Evolutionary conservation across 1,140 invertebrate species (phyloP), one percentile per base, ranked within the genome.

Genomic region (Meteorus sp.): DNA sequence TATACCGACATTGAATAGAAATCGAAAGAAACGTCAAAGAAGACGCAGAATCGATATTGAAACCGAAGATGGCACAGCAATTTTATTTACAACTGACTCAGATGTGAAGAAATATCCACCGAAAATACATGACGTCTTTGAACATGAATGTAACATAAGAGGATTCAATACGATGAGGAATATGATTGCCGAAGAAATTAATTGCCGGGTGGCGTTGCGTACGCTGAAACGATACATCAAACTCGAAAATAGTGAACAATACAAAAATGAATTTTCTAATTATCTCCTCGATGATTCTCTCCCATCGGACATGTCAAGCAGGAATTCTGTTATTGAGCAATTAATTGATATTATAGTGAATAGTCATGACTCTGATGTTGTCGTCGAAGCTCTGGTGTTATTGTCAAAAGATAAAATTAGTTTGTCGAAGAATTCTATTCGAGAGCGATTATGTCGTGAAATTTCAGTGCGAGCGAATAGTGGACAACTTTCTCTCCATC

Each of bases 401-500:
- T 60, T 85, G 8, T 64, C 67, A 22, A 75, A 74, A 41, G 81
- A 77, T 29, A 65, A 53, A 17, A 63, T 77, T 17, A 81, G 75
- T 44, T 64, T 68, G 2, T 31, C 75, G 19, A 81, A 75, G 68
- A 82, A 82, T 53, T 60, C 72, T 8, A 83, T 84, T 62, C 81
- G 82, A 63, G 75, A 84, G 52, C 78, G 79, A 53, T 76, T 89
- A 51, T 84, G 79, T 62, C 81, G 86, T 65, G 85, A 89, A 73
- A 70, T 84, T 23, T 72, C 89, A 33, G 70, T 85, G n/a, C 71
- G 85, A 70, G 80, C 83, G 6, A 82, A 78, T 4, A 85, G 89
- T 56, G 85, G 83, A 51, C 82, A 84, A 50, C 77, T 90, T 27
- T 75, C 71, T 15, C 64, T 91, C n/a, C 66, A 76, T 13, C 85